Base-by-base conservation (phyloP, 2,113 vertebrate genomes). In the Eidolon helvum region DNA sequence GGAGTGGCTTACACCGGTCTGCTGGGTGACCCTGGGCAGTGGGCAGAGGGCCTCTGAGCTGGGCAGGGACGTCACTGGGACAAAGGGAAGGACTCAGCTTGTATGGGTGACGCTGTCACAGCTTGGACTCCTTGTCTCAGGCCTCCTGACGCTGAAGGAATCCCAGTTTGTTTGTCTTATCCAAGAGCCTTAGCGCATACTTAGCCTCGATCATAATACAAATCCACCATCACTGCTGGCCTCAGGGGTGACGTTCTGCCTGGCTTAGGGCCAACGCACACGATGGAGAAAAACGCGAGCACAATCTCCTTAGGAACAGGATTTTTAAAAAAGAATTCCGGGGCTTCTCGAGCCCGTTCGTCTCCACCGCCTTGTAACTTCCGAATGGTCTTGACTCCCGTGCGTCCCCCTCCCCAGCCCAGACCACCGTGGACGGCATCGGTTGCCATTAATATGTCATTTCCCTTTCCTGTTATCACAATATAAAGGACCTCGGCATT, bases 401-500 rank as follows among this genome's bases (percentile, higher is more conserved):
- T 83, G 72, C 92, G 96, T 91, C 95, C 87, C 96, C 97, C 95
- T 85, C 96, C 97, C 97, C 98, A 94, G 98, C 96, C 97, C 95
- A 96, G 98, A 98, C 98, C 99, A 99, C 99, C 97, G 93, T 98
- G 50, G 14, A 50, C 50, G 98, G 98, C 98, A 97, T 97, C 98
- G 97, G 98, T 96, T 97, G 97, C 98, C 98, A 99, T 99, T 99
- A 99, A 99, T 98, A 98, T 99, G 98, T 99, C 98, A 98, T 99
- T 99, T 99, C 99, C 99, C 98, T 98, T 98, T 98, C 97, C 98
- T 99, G 99, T 99, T 99, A 99, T 99, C 99, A 98, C 98, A 99
- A 99, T 98, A 98, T 99, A 98, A 99, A 98, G 98, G 98, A 98
- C 98, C 98, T 98, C 97, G 97, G 95, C 96, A 95, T 96, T 99